Base-by-base conservation (phyloP, 1,140 invertebrate species). In the Galleria mellonella region DNA sequence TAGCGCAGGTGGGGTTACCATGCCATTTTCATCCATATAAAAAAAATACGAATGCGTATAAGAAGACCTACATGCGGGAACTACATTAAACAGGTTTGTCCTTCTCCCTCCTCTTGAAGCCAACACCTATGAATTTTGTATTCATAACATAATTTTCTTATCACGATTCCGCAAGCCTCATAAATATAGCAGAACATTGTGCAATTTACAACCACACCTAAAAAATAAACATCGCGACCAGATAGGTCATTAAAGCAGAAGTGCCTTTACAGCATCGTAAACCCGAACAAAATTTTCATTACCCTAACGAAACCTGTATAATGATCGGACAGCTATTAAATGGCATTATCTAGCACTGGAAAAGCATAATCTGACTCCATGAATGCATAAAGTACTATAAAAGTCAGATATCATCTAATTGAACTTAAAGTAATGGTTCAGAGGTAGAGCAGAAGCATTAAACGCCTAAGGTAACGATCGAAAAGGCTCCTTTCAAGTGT, bases 331-430 rank as follows among this genome's bases (percentile, higher is more conserved):
- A 54, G 52, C 63, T 55, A 64, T 84, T 74, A 73, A 78, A 70
- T 64, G 69, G 59, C 76, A 78, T 76, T 79, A 84, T 84, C 73
- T 78, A 40, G 51, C 55, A 65, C 55, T 57, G 55, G 55, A 54
- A 72, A 66, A 68, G 66, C 67, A 78, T 78, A 78, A 79, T 84
- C 75, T 74, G 51, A 64, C 68, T 71, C 55, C 69, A 68, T 72
- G 57, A 77, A 84, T 82, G 73, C 77, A 78, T 82, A 84, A 82
- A 82, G 73, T 81, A 82, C 77, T 84, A 79, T 82, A 84, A 84
- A 82, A 55, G 77, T 81, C 70, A 71, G 77, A 84, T 84, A 84
- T 81, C 68, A 84, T 84, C 81, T 82, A 84, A 84, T 84, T 84
- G 73, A 83, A 83, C 62, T 52, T 62, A 51, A 43, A 78, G 69